Evolutionary conservation across 2,113 vertebrate genomes (phyloP).

Genomic region (Varanus salvator): DNA sequence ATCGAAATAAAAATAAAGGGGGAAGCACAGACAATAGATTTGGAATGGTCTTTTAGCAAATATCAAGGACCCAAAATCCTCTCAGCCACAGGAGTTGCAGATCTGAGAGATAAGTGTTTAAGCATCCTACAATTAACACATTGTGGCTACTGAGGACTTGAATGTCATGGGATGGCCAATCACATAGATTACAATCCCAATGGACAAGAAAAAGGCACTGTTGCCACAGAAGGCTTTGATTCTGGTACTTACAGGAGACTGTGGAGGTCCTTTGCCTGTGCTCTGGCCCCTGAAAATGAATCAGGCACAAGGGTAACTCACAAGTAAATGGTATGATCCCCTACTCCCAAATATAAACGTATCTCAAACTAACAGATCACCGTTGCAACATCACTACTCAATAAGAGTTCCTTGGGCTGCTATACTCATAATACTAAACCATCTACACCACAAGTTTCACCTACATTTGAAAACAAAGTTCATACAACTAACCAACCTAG

Average conservation of each 20-base stretch:
- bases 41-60: neutral
- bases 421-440: neutral
- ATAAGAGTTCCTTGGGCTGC: neutral
- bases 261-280: slow-evolving; percentile 83
- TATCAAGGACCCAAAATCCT: neutral
- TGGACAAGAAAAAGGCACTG: neutral
- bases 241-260: slow-evolving; percentile 77
- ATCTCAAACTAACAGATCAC: neutral
- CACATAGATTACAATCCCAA: neutral
- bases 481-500: neutral
- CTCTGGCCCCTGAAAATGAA: slow-evolving; percentile 77
- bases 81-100: neutral
- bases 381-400: neutral
- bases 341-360: neutral
- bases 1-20: neutral
- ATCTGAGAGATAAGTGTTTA: neutral
- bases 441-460: neutral
- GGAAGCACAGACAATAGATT: neutral
- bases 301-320: neutral
- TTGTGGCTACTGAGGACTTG: neutral
- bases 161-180: neutral
- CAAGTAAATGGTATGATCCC: neutral
- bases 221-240: too few species aligned
- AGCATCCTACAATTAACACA: neutral
- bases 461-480: neutral